Evolutionary conservation across 64 coral and sea anemone genomes (phyloP), one percentile per base, ranked within the genome.

Genomic region (Montipora efflorescens): DNA sequence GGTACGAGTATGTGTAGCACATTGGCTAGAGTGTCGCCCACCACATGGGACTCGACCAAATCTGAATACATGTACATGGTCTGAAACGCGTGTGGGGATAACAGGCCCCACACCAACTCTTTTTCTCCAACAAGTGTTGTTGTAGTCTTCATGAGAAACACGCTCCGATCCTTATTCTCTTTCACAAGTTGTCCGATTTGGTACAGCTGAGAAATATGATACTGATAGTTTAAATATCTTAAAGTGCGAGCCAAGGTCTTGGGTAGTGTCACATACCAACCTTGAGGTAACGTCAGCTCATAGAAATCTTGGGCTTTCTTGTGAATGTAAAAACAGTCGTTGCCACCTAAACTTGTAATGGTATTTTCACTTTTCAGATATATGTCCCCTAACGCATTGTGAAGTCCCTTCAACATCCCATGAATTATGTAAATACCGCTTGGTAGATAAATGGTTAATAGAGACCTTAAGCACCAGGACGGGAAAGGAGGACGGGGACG

Each of bases 251-350:
- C 81, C 14, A 84, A 44, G 13, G 4, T 84, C 78, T 8, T 80
- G 47, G 78, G 55, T 84, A 84, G 19, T 5, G n/a, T 84, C 5
- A 84, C 22, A 15, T 66, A 22, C 13, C 5, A 84, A 5, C 81
- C 81, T 12, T 19, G 58, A 48, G 78, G 78, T 7, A 48, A 52
- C 12, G 10, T 50, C 0, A 50, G 25, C 5, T 80, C 78, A 7
- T 9, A 59, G 20, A 11, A 80, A 48, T 47, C 16, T 59, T 51
- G 0, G 5, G 78, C 47, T 59, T 80, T 53, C 20, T 47, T 50
- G 28, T 12, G 43, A 49, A 80, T 80, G 78, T 80, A 80, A 47
- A 80, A 80, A 50, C 78, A 80, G 6, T 80, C 46, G 14, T 47
- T 59, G 53, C 45, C 78, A 49, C 28, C 78, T 0, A 80, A 10